Conservation (phyloP, 1,140 invertebrate genomes). For the Lepeophtheirus salmonis region DNA sequence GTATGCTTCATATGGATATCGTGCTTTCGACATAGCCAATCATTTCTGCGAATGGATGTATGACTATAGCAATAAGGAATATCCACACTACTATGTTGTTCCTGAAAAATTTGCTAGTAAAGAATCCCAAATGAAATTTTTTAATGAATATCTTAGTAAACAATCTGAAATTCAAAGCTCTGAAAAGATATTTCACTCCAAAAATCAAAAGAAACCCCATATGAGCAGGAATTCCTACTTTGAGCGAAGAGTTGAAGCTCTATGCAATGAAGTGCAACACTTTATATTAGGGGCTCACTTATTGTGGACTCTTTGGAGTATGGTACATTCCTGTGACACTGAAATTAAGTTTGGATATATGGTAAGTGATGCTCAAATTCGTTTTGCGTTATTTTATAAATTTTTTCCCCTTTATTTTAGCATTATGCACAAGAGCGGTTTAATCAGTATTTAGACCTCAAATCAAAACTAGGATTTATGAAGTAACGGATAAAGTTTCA, state of each 20-base stretch:
- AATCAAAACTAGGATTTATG: not conserved
- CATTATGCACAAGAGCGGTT: not conserved
- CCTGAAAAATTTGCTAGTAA: conserved; percentile 46
- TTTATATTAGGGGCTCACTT: conserved; percentile 75
- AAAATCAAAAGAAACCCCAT: conserved; percentile 11
- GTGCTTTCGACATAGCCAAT: conserved; percentile 87
- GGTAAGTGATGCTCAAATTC: conserved; percentile 39
- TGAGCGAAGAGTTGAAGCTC: conserved; percentile 25
- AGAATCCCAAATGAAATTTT: conserved; percentile 26
- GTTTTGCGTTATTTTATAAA: not conserved
- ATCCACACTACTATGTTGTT: conserved; percentile 54
- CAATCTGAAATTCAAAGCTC: conserved; percentile 4
- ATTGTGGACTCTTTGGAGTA: conserved; percentile 76
- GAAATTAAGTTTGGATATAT: conserved; percentile 85
- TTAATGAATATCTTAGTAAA: conserved; percentile 26
- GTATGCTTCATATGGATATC: conserved; percentile 79
- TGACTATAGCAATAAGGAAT: conserved; percentile 56
- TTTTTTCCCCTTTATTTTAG: not conserved
- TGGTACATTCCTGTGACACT: conserved; percentile 65
- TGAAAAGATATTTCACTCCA: not conserved
- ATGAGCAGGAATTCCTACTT: not conserved
- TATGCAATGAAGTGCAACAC: conserved; percentile 54
- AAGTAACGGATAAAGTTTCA: no score
- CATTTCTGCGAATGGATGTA: conserved; percentile 89
- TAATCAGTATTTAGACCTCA: not conserved